Evolutionary conservation across 2,888 invertebrate genomes (phyloP), one percentile per base, ranked within the genome.

Genomic region (Rhabditoides inermis): DNA sequence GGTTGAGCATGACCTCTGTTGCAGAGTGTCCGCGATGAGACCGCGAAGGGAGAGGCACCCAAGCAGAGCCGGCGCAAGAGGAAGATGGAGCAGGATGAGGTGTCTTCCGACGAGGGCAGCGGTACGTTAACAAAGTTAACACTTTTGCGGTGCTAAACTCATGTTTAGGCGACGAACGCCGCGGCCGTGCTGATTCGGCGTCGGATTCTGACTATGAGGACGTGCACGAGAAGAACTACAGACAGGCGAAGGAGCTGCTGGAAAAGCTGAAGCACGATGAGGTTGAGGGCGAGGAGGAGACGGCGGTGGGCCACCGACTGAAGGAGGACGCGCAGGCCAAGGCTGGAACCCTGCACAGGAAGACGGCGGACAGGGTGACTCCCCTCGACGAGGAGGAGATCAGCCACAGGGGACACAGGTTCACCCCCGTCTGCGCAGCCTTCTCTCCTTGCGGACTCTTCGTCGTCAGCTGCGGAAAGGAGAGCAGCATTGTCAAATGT

Each of bases 401-500:
- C 23, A 50, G 45, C 35, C 68, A 70, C 45, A 55, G 68, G 25
- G 50, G 58, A 7, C 73, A 73, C 49, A 58, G 71, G 55, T 58
- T 65, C 23, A 55, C 61, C 7, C 64, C 64, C 7, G 37, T 67
- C 0, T 62, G 61, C 25, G 64, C 70, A 22, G 65, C 65, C 18
- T 58, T 72, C 47, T 70, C 71, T 3, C 61, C 62, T n/a, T 62
- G 61, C 40, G 58, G 59, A 4, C 50, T 63, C 26, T 69, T 49
- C 48, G 44, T 69, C 22, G 60, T 72, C 30, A 72, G 71, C 28
- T 60, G 61, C 39, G 70, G 69, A 48, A 73, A 73, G 51, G 73
- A 73, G 39, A 68, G 70, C n/a, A 57, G 60, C 26, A 65, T 73
- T 41, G 66, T 70, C 15, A 73, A 73, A 55, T 73, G 73, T 72